These are phyloP conservation scores for Dolomedes plantarius DNA, from an alignment of 2,888 invertebrate species.

Conservation along the genomic window DNA sequence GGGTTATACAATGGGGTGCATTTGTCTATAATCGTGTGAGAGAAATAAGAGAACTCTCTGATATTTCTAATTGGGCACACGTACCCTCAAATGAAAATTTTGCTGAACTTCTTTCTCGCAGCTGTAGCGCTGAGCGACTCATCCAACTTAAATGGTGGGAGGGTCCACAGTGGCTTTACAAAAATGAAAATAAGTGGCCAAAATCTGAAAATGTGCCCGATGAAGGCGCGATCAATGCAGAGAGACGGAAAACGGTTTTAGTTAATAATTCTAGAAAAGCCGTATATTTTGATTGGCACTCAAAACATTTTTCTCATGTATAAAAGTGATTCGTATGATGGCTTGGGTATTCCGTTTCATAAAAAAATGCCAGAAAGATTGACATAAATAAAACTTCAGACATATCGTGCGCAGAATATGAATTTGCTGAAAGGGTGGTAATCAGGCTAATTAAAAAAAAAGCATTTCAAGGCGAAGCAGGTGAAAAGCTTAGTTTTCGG, in stretches of 20 bases:
- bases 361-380: background rate
- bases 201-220: background rate
- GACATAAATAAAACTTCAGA: background rate
- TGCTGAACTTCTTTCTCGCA: too few species aligned
- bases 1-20: too few species aligned
- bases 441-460: background rate
- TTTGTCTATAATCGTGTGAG: too few species aligned
- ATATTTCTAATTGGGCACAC: too few species aligned
- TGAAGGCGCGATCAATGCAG: background rate
- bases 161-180: background rate
- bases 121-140: too few species aligned
- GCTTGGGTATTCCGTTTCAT: background rate
- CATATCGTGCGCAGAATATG: background rate
- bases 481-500: background rate
- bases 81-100: too few species aligned
- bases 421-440: background rate
- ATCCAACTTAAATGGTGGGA: slow-evolving; percentile 1
- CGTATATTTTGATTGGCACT: background rate
- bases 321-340: background rate
- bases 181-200: background rate
- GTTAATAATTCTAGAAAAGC: background rate
- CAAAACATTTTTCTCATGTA: background rate
- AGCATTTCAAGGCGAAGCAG: background rate
- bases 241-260: background rate
- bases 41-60: too few species aligned